These are phyloP conservation scores for Drosophila subpulchrella DNA, from an alignment of 1,140 invertebrate species.

Conservation along the genomic window DNA sequence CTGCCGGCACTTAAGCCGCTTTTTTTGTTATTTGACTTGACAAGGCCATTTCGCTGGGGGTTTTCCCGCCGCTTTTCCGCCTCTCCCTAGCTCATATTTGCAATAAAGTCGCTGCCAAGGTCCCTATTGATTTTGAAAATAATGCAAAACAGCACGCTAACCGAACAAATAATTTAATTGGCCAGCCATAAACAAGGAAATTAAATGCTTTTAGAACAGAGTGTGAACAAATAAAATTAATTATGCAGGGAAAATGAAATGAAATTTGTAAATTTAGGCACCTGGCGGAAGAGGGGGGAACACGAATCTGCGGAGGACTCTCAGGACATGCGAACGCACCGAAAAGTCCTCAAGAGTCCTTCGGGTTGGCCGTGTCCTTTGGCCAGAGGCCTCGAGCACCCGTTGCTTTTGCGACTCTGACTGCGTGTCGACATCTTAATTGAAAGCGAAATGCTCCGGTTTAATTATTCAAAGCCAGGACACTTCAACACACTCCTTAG, in stretches of 20 bases:
- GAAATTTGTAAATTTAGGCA: conserved; percentile 10
- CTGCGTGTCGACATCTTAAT: conserved; percentile 70
- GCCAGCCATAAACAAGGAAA: conserved; percentile 33
- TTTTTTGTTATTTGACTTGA: conserved; percentile 48
- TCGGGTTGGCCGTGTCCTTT: conserved; percentile 30
- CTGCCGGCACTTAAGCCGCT: conserved; percentile 64
- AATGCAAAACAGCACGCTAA: conserved; percentile 8
- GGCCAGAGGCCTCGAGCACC: conserved; percentile 33
- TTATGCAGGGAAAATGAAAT: conserved; percentile 34
- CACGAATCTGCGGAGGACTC: background rate
- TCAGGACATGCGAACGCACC: background rate
- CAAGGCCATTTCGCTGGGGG: conserved; percentile 37
- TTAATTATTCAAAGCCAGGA: conserved; percentile 73
- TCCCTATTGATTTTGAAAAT: conserved; percentile 25
- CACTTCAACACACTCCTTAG: conserved; percentile 24
- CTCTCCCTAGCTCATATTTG: conserved; percentile 47
- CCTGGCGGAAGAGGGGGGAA: background rate
- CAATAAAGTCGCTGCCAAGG: conserved; percentile 49
- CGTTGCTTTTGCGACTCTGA: conserved; percentile 17
- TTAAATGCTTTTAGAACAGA: conserved; percentile 18
- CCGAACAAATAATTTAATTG: conserved; percentile 28
- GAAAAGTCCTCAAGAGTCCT: conserved; percentile 2
- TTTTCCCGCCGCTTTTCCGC: background rate
- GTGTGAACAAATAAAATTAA: conserved; percentile 42
- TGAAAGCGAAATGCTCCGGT: conserved; percentile 77